These are phyloP conservation scores for Elaphurus davidianus DNA, from an alignment of 2,113 vertebrate genomes.

Conservation along the genomic window DNA sequence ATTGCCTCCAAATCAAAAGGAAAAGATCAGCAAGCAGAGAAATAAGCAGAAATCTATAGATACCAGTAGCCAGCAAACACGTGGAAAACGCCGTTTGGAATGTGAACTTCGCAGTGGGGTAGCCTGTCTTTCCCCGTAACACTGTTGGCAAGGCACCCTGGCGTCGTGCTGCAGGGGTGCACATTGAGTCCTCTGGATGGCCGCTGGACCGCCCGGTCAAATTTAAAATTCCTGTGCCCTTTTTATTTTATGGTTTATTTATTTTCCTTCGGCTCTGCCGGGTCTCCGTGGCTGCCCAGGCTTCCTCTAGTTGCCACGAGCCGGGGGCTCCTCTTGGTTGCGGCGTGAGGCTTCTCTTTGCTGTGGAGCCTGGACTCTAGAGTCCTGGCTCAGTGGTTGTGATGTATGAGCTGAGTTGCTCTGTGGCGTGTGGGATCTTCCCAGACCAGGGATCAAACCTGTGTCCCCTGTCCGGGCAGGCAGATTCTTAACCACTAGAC, in stretches of 20 bases:
- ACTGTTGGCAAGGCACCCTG: fast-evolving
- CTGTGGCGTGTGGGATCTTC: not conserved
- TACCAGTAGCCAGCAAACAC: not conserved
- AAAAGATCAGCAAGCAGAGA: not conserved
- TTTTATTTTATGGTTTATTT: not conserved
- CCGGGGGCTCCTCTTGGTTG: fast-evolving
- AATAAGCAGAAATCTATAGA: not conserved
- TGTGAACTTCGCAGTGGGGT: too few species aligned
- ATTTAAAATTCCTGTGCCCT: not conserved
- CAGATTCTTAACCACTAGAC: not conserved
- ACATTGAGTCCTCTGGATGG: too few species aligned
- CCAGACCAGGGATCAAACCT: not conserved
- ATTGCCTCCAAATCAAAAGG: not conserved
- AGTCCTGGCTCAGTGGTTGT: not conserved
- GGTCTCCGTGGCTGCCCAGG: not conserved
- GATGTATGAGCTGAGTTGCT: not conserved
- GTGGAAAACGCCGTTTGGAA: too few species aligned
- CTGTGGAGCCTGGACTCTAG: not conserved
- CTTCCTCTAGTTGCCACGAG: fast-evolving
- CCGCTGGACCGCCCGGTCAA: not conserved
- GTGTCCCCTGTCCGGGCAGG: not conserved
- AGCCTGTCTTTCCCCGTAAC: not conserved
- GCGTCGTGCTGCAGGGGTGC: fast-evolving
- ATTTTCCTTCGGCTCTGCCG: not conserved
- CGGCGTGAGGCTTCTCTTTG: fast-evolving